Evolutionary conservation across 2,113 vertebrate genomes (phyloP), one percentile per base, ranked within the genome.

Genomic region (Chiloscyllium plagiosum): DNA sequence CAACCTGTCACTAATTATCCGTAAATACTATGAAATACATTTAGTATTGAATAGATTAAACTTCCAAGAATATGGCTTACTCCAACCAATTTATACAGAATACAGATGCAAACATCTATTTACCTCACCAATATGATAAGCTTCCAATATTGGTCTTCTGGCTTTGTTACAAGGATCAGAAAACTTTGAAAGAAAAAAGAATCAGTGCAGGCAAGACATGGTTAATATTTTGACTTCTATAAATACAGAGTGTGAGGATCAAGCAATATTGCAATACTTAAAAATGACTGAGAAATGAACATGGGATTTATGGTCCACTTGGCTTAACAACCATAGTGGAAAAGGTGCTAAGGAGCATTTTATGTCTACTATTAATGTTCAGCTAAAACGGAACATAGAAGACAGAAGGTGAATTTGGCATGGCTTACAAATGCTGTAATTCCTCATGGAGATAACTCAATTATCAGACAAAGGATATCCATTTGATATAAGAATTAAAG

Each of bases 401-500:
- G 89, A 65, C 56, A 65, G 89, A 92, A 92, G 56, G 61, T 66
- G 61, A 66, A 19, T 56, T 92, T 92, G 37, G 56, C 89, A 92
- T 92, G 89, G 89, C 33, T 90, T 61, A 92, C 89, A 92, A 90
- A 92, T 92, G 89, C 89, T 92, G 89, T 66, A 66, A 92, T 92
- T 66, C 89, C 89, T 92, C n/a, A 19, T 37, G 89, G 89, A 92
- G 50, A 33, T 66, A 92, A 92, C 89, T 92, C 89, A 92, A 92
- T 92, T 92, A 92, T 56, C n/a, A 92, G 89, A 92, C 89, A 92
- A 66, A 92, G 89, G 56, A 92, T 92, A 92, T 92, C 56, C 89
- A 92, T 92, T 92, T 92, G 89, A 92, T 65, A 92, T 92, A 92
- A 65, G 89, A 92, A 92, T 66, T 92, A 92, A 92, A 92, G 89